These are phyloP conservation scores for Strigamia crassipes DNA, from an alignment of 2,888 invertebrate genomes.

Conservation along the genomic window DNA sequence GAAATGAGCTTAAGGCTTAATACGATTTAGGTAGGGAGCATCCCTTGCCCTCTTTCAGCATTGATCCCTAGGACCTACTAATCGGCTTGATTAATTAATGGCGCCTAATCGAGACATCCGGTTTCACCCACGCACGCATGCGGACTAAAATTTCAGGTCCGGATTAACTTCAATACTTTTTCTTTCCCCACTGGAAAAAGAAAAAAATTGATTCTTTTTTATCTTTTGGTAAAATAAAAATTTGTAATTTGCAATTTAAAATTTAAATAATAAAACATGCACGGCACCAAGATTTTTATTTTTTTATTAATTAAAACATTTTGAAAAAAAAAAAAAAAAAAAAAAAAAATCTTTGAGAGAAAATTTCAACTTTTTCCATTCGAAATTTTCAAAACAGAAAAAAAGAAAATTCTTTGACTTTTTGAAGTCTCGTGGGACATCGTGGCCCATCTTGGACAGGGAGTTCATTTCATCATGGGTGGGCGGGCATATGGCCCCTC, in stretches of 20 bases:
- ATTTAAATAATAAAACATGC: neutral
- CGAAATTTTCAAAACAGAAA: neutral
- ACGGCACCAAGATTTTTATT: neutral
- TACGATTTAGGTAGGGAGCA: slow-evolving; percentile 29
- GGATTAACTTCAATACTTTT: neutral
- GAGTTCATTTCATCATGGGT: slow-evolving; percentile 34
- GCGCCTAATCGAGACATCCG: slow-evolving; percentile 40
- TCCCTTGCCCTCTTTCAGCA: slow-evolving; percentile 38
- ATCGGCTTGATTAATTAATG: slow-evolving; percentile 42
- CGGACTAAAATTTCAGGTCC: neutral
- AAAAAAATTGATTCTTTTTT: neutral
- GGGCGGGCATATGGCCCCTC: slow-evolving; percentile 3
- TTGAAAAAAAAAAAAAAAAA: neutral
- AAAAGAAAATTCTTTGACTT: neutral
- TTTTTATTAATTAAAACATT: neutral
- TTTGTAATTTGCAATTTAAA: neutral
- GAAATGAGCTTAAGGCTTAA: slow-evolving; percentile 14
- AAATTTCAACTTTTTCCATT: neutral
- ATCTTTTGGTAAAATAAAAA: neutral
- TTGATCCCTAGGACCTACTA: slow-evolving; percentile 38
- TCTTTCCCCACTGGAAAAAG: neutral
- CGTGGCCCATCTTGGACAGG: slow-evolving; percentile 20
- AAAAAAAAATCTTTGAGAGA: too few relatives aligned
- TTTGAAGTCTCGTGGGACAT: neutral
- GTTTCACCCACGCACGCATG: slow-evolving; percentile 23